Base-by-base conservation (phyloP, 2,113 vertebrate species). In the Bostrychus sinensis region DNA sequence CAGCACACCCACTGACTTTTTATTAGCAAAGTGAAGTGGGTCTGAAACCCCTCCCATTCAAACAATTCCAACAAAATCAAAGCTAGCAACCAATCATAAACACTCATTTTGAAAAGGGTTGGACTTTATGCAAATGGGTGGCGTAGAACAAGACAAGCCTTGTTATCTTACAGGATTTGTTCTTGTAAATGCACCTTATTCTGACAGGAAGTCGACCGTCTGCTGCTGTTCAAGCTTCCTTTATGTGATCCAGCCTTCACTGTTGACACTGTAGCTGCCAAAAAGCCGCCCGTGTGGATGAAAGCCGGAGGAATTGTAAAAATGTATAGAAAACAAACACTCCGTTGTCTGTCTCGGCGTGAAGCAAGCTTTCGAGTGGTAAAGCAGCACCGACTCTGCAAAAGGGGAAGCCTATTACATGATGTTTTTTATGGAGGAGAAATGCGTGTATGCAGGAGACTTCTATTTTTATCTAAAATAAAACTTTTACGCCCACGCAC, bases 151-250 rank as follows among this genome's bases (percentile, higher is more conserved):
- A 45, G 43, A 56, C 50, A 59, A 37, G 25, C 23, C 16, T n/a
- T 16, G 25, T 32, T 45, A 32, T 28, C 30, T 16, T 57, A 25
- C 43, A 66, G 59, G 58, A 75, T 69, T 36, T 7, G 34, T 34
- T 30, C 5, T 22, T 55, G 63, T 55, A 59, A n/a, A 34, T 55
- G 78, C 69, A 78, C 69, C 77, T 75, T 23, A 67, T 26, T 58
- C 58, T 56, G 48, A 19, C 86, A 80, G 78, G 72, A 85, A 78
- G 71, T 82, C 55, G 38, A 66, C 54, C 39, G 63, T 16, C 67
- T 70, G 77, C 25, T 72, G 64, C 56, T 76, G 39, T 65, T 70
- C 66, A 55, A 54, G 57, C 70, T 82, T 72, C 38, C 48, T 54
- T 56, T 71, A 37, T 14, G 67, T 45, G 25, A 76, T 69, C 82